phyloP scores from a whole-genome alignment of 2,797 vertebrate species.

The Gymnopithys bicolor region DNA sequence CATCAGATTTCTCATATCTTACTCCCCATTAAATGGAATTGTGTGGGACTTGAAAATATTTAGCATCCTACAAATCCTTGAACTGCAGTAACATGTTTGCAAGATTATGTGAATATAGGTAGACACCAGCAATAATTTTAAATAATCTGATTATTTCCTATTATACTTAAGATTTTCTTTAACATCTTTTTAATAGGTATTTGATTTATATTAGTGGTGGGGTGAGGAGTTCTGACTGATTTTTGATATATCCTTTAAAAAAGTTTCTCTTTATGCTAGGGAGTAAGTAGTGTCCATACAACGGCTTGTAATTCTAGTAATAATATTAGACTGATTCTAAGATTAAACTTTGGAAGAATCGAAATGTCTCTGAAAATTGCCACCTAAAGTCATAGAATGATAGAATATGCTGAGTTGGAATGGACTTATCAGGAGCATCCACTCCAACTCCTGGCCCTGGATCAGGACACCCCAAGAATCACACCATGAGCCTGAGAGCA shows the following conservation, averaged over 20 bases:
- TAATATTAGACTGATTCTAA: not conserved
- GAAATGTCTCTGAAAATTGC: not conserved
- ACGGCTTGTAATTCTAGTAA: not conserved
- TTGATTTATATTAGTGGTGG: not conserved
- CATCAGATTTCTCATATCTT: not conserved
- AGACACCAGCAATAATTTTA: not conserved
- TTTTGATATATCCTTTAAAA: not conserved
- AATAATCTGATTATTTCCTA: not conserved
- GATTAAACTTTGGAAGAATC: not conserved
- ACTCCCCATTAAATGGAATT: not conserved
- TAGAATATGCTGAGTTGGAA: not conserved
- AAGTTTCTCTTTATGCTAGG: not conserved
- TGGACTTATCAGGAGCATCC: not conserved
- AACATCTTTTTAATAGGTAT: rapidly evolving
- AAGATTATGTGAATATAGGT: not conserved
- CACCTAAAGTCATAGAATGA: not conserved
- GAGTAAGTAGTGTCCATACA: not conserved
- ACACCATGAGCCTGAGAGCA: rapidly evolving
- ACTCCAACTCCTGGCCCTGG: not conserved
- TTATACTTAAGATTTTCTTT: not conserved
- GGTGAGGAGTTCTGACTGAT: rapidly evolving
- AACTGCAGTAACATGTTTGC: not conserved
- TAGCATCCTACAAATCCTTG: not conserved
- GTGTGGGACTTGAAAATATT: not conserved
- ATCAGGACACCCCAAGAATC: not conserved